A percentile compares a stretch with the other conserved stretches of the same genome.
These are phyloP conservation scores for Trogon surrucura DNA, from an alignment of 2,113 vertebrate genomes.

Conservation along the genomic window DNA sequence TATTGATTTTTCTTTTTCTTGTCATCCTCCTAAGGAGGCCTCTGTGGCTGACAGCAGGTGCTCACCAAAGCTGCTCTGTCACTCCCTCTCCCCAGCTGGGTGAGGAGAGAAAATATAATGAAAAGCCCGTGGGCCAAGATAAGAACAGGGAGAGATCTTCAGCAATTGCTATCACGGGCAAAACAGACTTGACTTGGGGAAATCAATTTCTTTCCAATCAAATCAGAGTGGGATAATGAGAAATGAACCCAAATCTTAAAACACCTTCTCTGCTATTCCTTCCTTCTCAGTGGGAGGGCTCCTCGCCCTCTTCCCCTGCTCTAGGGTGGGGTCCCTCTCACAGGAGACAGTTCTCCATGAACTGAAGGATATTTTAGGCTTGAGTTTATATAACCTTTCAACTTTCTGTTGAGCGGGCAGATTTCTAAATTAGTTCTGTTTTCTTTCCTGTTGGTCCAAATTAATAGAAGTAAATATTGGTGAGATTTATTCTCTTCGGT, in stretches of 20 bases:
- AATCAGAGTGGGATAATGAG: neutral
- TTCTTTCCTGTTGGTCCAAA: neutral
- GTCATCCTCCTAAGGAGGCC: neutral
- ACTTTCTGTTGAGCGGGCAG: neutral
- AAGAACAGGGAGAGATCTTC: neutral
- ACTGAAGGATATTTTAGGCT: neutral
- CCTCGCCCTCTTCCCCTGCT: neutral
- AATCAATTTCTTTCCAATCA: neutral
- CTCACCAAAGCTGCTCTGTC: neutral
- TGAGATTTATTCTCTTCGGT: neutral
- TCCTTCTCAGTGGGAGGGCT: neutral
- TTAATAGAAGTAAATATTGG: neutral
- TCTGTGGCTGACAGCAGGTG: neutral
- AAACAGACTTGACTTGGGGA: neutral
- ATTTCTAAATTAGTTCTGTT: neutral
- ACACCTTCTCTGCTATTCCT: neutral
- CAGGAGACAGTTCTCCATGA: neutral
- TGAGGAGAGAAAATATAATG: neutral
- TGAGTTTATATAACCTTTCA: neutral
- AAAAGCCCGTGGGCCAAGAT: neutral
- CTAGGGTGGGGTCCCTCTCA: neutral
- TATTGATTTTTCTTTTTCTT: neutral
- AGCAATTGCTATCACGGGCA: neutral
- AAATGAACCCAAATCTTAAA: neutral
- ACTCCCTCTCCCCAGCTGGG: neutral